Evolutionary conservation across 1,140 invertebrate species (phyloP), one percentile per base, ranked within the genome.

Genomic region (Lysiphlebus fabarum): DNA sequence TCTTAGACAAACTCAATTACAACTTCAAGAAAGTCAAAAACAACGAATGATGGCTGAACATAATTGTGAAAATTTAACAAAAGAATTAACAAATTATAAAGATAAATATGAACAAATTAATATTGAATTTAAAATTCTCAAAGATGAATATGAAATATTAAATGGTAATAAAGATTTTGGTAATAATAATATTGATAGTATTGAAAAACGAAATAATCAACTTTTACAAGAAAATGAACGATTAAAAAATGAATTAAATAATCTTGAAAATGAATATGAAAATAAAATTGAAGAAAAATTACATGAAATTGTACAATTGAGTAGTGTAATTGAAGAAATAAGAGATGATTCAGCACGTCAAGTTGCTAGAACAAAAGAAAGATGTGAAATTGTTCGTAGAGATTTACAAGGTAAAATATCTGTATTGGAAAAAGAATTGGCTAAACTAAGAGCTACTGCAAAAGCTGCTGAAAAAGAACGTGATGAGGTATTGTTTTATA

Each of bases 291-390:
- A 81, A 7, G 76, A 79, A 47, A 81, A 79, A 44, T 65, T 72
- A 45, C 76, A 80, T n/a, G 83, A 83, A 64, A 76, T 82, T 26
- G 70, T 75, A 5, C 85, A 87, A 63, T 70, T 90, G 1, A 82
- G 83, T 11, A 83, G 85, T 0, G 86, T 88, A 67, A 70, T 90
- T 43, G 87, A 90, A 57, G 82, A 78, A 34, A 77, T 87, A 7
- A 74, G 88, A 5, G 86, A 89, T 53, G 88, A 90, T 65, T 86
- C 87, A 0, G 87, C 88, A 0, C 78, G 88, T 48, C 88, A 89
- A 59, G 81, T 91, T 0, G 81, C 83, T 2, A 78, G 86, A 11
- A 83, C 84, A 8, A 87, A 88, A 59, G 86, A 88, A 50, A 79
- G 87, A 41, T 84, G 84, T 8, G 88, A 91, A 61, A 78, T 80